phyloP scores from a whole-genome alignment of 1,140 invertebrate genomes.

The Spodoptera frugiperda region DNA sequence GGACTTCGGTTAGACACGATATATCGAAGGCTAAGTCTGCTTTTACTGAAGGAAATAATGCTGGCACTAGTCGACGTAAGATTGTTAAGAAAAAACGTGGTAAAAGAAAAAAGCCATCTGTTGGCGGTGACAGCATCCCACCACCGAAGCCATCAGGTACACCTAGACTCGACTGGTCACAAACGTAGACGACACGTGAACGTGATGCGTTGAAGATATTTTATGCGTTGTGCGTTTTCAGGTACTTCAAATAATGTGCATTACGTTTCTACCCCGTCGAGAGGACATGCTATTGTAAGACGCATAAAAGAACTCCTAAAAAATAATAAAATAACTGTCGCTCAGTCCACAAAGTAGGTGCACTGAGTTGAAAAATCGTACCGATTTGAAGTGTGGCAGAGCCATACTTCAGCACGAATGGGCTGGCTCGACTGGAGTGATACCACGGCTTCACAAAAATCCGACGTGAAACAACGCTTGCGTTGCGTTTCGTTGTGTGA shows the following conservation, averaged over 20 bases:
- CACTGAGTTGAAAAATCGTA: too few relatives aligned
- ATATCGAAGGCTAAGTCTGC: constrained; percentile 5
- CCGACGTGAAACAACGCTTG: too few relatives aligned
- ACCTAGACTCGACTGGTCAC: constrained; percentile 7
- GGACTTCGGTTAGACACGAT: not conserved
- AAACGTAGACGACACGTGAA: not conserved
- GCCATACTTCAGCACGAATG: too few relatives aligned
- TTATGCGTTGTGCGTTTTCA: constrained; percentile 40
- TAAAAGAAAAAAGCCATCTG: constrained; percentile 24
- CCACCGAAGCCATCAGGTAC: constrained; percentile 29
- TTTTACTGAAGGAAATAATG: not conserved
- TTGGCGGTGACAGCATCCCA: not conserved
- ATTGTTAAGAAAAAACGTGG: constrained; percentile 38
- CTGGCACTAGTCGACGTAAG: constrained; percentile 3
- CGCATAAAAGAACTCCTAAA: constrained; percentile 9
- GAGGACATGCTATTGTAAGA: constrained; percentile 14
- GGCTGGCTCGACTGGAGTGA: too few relatives aligned
- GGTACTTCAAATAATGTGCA: constrained; percentile 8
- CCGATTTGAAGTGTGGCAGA: too few relatives aligned
- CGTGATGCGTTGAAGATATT: constrained; percentile 12
- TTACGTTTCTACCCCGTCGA: not conserved
- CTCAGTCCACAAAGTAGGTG: not conserved
- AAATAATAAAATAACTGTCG: not conserved
- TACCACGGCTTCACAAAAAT: too few relatives aligned
- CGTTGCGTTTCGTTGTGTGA: too few relatives aligned